Base-by-base conservation (phyloP, 2,888 invertebrate genomes). In the Megalurothrips usitatus region DNA sequence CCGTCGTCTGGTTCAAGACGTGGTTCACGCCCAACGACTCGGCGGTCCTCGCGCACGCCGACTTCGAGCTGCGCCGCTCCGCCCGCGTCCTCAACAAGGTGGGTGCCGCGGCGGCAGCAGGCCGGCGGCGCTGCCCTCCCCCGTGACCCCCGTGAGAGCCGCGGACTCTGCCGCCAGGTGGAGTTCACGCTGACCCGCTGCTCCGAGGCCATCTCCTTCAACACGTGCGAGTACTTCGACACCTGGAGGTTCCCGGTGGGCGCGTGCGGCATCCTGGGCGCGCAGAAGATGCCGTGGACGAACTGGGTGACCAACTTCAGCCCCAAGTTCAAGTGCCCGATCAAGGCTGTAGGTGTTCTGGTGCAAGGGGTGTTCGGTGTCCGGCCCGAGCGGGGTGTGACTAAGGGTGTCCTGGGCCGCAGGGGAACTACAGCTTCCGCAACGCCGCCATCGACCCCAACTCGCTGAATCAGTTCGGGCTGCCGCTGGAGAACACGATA, bases 211-310 rank as follows among this genome's bases (percentile, higher is more conserved):
- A 58, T 58, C n/a, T 58, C 58, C 14, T 58, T 58, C 58, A 58
- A 58, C 58, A 58, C 58, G 11, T 58, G 58, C 58, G 58, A 58
- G 58, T 58, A 58, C 58, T 58, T 58, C 58, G 58, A 58, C 58
- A 58, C 58, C 19, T 58, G 58, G 58, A 58, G 17, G 58, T 58
- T 58, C 14, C n/a, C 58, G 0, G n/a, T 58, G 6, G 58, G 12
- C n/a, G 19, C 14, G 19, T 58, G 58, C 2, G 58, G 58, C 14
- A 0, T 58, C 17, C 17, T 58, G 58, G n/a, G n/a, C 6, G 58
- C 58, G 6, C 6, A 10, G 19, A 58, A 17, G 58, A 58, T 58
- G 58, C 58, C 58, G 17, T 58, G 58, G 58, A 19, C 58, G 6
- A 17, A 10, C 14, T 58, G 58, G 58, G 14, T 58, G 19, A 14